Base-by-base conservation (phyloP, 2,888 invertebrate species). In the Nymphalis c-album region DNA sequence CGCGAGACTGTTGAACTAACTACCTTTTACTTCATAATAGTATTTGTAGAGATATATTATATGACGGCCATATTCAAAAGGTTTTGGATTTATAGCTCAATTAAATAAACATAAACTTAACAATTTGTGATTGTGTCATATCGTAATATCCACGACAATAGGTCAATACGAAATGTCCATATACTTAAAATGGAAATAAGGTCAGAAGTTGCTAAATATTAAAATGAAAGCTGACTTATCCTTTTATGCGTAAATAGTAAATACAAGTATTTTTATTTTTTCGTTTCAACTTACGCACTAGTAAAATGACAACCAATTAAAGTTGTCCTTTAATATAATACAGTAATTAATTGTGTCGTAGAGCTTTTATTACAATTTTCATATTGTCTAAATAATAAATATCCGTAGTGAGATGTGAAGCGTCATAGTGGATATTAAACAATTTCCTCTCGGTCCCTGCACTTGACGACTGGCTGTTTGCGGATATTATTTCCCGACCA, bases 1-100 rank as follows among this genome's bases (percentile, higher is more conserved):
- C 83, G 84, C 86, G 88, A 85, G 82, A 85, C 88, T 78, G 78
- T 79, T 80, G 77, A 72, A 80, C 77, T 74, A 75, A 78, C 63
- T 26, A 50, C 48, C 53, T 51, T 66, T 57, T 67, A 63, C 40
- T 63, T 26, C 40, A 61, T 35, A 55, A 18, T 57, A 40, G 20
- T 35, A 40, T 35, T 57, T 40, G 6, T 13, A 57, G 10, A 55
- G 6, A 7, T n/a, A 40, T 18, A 40, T 26, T 17, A 3, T 55
- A 17, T 26, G n/a, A 22, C 7, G n/a, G 17, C 2, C 17, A 17
- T 31, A 2, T 55, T 55, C 7, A 55, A 17, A 31, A 31, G 7
- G 31, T 6, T 17, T 55, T 31, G 2, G 26, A 55, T 17, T 22
- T 55, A 17, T 31, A 17, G n/a, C 0, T 26, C 16, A 55, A 17